Evolutionary conservation across 2,113 vertebrate species (phyloP).

Genomic region (Pygoscelis adeliae): DNA sequence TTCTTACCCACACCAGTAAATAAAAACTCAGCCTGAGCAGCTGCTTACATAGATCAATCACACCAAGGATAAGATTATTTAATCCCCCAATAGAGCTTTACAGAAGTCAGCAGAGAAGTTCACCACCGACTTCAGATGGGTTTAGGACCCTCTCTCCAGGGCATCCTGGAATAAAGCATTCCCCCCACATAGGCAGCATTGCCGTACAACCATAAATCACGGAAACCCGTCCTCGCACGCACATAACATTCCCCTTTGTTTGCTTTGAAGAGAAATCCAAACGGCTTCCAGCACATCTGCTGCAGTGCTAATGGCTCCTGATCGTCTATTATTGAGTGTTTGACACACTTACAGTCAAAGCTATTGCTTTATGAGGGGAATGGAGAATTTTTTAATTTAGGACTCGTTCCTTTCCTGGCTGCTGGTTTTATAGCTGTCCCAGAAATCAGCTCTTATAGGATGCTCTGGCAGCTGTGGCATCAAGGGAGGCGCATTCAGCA

Average conservation of each 20-base stretch:
- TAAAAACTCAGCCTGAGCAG: background rate
- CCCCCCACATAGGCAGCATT: background rate
- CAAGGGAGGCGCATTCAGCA: background rate
- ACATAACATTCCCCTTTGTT: background rate
- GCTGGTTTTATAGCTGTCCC: background rate
- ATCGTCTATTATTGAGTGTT: background rate
- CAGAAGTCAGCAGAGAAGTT: background rate
- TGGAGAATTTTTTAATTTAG: background rate
- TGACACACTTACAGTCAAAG: background rate
- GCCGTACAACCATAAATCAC: background rate
- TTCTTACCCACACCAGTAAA: background rate
- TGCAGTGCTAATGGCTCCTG: background rate
- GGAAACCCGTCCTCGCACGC: background rate
- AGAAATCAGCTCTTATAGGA: background rate
- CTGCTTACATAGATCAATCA: background rate
- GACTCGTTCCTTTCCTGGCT: background rate
- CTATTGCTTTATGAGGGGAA: background rate
- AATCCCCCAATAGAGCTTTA: background rate
- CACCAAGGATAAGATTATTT: background rate
- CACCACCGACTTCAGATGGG: background rate
- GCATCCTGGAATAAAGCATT: background rate
- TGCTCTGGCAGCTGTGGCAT: background rate
- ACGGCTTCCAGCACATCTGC: background rate
- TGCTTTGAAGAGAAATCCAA: slow-evolving; percentile 41
- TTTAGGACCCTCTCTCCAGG: background rate